Base-by-base conservation (phyloP, 2,888 invertebrate genomes). In the Nomada lathburiana region DNA sequence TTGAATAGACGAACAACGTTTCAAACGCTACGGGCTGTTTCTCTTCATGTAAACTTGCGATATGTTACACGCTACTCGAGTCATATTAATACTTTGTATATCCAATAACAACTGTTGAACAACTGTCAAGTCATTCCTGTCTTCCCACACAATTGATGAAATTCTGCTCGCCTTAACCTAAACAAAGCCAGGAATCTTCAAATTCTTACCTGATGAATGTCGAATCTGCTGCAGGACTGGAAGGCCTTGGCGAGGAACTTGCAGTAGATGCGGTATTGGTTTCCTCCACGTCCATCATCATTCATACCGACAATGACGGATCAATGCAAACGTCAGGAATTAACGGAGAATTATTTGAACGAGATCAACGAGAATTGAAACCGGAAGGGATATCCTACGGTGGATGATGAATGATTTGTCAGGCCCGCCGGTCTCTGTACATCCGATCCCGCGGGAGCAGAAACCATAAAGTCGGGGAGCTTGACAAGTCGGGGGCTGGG, bases 251-350 rank as follows among this genome's bases (percentile, higher is more conserved):
- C 71, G 93, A 93, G 78, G 93, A 93, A 89, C 93, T 93, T 89
- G 92, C 93, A 70, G 92, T 93, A 88, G 93, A 93, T 85, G 92
- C 93, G 82, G 92, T 92, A 84, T 93, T 93, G 80, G 91, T 93
- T 83, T 93, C 93, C 89, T 93, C 94, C 88, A 93, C 92, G 89
- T 94, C 93, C 93, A 94, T 94, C 93, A 92, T 93, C 87, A 90
- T 92, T 93, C 93, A 93, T 93, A 76, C 90, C 93, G 89, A 90
- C 82, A 80, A 81, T 71, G 76, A 79, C 83, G 71, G 70, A 59
- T 84, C 75, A 71, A 77, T 80, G 65, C 65, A 63, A 86, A 80
- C 80, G 82, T 76, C 60, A 70, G 36, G 65, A 69, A 79, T 59
- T 71, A 72, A 84, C 69, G 23, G 52, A 55, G 78, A 62, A 80